Percentiles rank a stretch among this genome's conserved stretches.
Conservation (phyloP, 2,113 vertebrate genomes). For the Camelus dromedarius region DNA sequence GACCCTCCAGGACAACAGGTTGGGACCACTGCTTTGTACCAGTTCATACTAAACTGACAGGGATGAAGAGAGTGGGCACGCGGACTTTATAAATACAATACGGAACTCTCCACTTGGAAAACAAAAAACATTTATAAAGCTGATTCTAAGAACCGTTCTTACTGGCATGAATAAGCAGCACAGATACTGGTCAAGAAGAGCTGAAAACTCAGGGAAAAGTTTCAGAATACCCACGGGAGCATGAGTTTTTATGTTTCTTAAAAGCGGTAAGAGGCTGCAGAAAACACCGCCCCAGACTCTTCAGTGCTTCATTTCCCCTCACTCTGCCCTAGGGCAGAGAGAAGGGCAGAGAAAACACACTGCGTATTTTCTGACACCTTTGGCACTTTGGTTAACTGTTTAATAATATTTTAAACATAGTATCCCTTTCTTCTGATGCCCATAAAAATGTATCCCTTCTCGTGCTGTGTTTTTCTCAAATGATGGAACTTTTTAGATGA, state of each 20-base stretch:
- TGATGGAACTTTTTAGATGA: constrained; percentile 37
- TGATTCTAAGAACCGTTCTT: not conserved
- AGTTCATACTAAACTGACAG: not conserved
- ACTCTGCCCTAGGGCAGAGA: not conserved
- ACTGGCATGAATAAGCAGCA: constrained; percentile 5
- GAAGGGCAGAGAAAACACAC: not conserved
- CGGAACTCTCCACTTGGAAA: not conserved
- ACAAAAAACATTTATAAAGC: constrained; percentile 22
- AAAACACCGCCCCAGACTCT: not conserved
- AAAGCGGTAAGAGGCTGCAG: not conserved
- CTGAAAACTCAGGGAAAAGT: not conserved
- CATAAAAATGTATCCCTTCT: not conserved
- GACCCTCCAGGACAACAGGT: not conserved
- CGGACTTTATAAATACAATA: not conserved
- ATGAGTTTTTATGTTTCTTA: not conserved
- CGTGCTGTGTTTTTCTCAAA: not conserved
- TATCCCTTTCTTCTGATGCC: not conserved
- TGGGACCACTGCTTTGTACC: not conserved
- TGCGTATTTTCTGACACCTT: constrained; percentile 29
- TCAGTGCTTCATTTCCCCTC: constrained; percentile 6
- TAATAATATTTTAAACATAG: constrained; percentile 16
- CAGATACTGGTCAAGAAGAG: not conserved
- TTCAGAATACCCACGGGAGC: constrained; percentile 43
- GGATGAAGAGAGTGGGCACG: not conserved
- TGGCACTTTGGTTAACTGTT: not conserved